Base-by-base conservation (phyloP, 2,888 invertebrate genomes). In the Tuta absoluta region DNA sequence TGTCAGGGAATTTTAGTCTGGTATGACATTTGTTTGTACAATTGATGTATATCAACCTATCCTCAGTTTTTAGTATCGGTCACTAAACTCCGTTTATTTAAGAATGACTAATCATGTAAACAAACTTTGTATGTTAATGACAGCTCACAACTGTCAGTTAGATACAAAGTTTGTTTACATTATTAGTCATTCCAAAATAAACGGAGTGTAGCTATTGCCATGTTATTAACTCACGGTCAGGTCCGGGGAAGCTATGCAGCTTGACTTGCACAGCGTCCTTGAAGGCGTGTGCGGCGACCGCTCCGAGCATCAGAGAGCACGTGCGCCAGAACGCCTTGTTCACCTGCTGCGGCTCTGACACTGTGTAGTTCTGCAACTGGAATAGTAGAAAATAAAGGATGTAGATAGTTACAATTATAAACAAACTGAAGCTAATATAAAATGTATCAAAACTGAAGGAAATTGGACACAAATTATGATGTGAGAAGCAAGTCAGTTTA, bases 291-390 rank as follows among this genome's bases (percentile, higher is more conserved):
- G 95, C 94, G 0, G 95, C 92, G 0, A 96, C 94, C 10, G 96
- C 95, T 0, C 99, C 99, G 7, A 99, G 87, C 72, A 98, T 87
- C 75, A 98, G 95, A 0, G 98, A 97, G 81, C 98, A 98, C 0
- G 96, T 95, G 63, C 98, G 92, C 99, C 99, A 99, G 84, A 98
- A 99, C 0, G 96, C 95, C 74, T 94, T 94, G 82, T 96, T 96
- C 0, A 95, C 94, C 58, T 90, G 86, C 64, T 87, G 88, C 0
- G 93, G 93, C 65, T 94, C 93, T 0, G 92, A 78, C 62, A 94
- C 93, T 62, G 93, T 93, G 88, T 94, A 96, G 80, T 94, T 93
- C 73, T 93, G 87, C 7, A 92, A 70, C 92, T 92, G 79, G 5
- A 23, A 23, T 1, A n/a, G 12, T 5, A n/a, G 17, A 19, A 21